Evolutionary conservation across 2,888 invertebrate species (phyloP), one percentile per base, ranked within the genome.

Genomic region (Cantharis rufa): DNA sequence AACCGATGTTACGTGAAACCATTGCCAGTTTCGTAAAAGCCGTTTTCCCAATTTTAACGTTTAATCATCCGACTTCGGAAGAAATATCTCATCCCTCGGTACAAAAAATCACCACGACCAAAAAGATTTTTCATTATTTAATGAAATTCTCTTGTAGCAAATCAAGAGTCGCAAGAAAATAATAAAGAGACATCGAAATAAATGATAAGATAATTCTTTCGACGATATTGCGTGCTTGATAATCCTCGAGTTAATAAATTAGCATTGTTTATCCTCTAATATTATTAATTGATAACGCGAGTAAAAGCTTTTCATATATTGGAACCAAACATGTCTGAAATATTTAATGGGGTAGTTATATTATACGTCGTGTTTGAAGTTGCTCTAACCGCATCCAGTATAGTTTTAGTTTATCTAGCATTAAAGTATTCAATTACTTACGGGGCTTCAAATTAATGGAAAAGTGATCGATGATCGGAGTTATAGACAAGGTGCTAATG

Each of bases 321-420:
- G 21, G 64, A 66, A 66, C 21, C 64, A n/a, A 21, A 21, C 64
- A 66, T 66, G n/a, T n/a, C 64, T 66, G n/a, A 66, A 66, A 66
- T 66, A 66, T 66, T 66, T 66, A 66, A 66, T 66, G 64, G 64
- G 64, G 16, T 66, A 66, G 64, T 66, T 66, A 66, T 66, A 66
- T 66, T 66, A 66, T 11, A 18, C 10, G 13, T n/a, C 4, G 21
- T 66, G 24, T n/a, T 66, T 66, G 24, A 66, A 66, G 21, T 66
- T 21, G 21, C 24, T 21, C 64, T 66, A 66, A 66, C 64, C 64
- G 24, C 64, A 48, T 48, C 48, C n/a, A 48, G 32, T 48, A 1
- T 9, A 66, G 64, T 66, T 66, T 66, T 21, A 66, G 64, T 66
- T 18, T 66, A 66, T 21, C 13, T 18, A 24, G 21, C 64, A 21